These are phyloP conservation scores for Semicossyphus pulcher DNA, from an alignment of 2,113 vertebrate genomes.

Conservation along the genomic window DNA sequence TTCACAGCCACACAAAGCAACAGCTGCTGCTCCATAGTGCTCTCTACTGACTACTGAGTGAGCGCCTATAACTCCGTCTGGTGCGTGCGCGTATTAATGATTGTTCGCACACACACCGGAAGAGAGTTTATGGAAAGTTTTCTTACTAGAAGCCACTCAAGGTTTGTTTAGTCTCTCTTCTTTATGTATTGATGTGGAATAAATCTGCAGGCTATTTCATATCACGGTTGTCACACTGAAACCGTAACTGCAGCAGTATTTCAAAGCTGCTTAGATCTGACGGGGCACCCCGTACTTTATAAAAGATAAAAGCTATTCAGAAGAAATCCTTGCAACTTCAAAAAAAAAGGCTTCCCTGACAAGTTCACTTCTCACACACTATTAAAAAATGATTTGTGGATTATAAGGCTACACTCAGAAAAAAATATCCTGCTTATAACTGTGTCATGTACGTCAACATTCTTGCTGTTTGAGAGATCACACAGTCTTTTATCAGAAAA, in stretches of 20 bases:
- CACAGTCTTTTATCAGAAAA: no score
- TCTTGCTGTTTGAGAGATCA: no score
- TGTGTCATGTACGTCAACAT: no score
- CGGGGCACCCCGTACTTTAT: not conserved
- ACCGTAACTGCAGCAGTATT: not conserved
- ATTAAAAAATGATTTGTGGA: not conserved
- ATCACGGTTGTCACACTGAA: not conserved
- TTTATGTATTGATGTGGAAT: conserved; percentile 27
- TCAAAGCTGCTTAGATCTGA: not conserved
- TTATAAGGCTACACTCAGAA: no score
- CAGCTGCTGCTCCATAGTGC: not conserved
- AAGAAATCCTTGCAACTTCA: not conserved
- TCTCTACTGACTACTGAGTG: conserved; percentile 5
- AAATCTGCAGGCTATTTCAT: not conserved
- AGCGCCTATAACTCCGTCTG: not conserved
- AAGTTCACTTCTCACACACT: no score
- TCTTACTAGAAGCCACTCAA: not conserved
- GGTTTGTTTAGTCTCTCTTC: conserved; percentile 24
- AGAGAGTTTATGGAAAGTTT: conserved; percentile 2
- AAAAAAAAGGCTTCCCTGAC: not conserved
- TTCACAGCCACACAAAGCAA: not conserved
- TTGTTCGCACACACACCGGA: not conserved
- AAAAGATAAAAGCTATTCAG: not conserved
- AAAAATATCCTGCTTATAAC: no score
- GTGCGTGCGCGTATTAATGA: not conserved